Evolutionary conservation across 2,113 vertebrate genomes (phyloP).

Genomic region (Trogon surrucura): DNA sequence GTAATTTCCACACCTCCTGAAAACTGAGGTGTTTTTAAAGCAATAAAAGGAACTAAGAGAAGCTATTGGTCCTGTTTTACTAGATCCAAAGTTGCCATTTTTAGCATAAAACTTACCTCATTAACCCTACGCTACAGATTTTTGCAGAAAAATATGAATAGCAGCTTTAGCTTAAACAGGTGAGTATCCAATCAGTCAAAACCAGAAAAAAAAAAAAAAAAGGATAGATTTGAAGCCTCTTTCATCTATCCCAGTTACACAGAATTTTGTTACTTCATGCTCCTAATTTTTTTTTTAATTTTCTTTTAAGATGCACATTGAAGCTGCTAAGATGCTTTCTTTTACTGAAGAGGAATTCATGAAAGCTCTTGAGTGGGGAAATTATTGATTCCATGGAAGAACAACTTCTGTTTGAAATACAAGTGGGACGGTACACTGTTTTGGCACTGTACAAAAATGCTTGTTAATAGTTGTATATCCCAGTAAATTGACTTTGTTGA

Average conservation of each 20-base stretch:
- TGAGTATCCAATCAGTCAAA: background rate
- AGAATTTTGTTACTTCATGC: background rate
- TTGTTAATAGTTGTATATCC: background rate
- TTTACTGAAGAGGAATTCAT: slow-evolving; percentile 97
- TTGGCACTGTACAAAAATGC: background rate
- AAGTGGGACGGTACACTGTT: background rate
- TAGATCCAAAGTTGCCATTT: background rate
- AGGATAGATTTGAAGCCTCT: background rate
- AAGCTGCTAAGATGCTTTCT: slow-evolving; percentile 94
- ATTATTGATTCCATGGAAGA: slow-evolving; percentile 56
- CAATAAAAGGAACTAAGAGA: background rate
- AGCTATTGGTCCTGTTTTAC: background rate
- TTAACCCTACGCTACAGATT: background rate
- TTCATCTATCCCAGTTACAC: background rate
- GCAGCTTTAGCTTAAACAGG: background rate
- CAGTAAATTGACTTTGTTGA: background rate
- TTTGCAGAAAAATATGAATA: background rate
- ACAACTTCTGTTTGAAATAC: background rate
- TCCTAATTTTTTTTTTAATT: background rate
- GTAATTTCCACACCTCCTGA: background rate
- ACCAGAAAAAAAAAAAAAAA: too few species aligned
- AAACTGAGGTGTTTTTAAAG: background rate
- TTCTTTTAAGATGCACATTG: slow-evolving; percentile 89
- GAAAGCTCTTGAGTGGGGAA: slow-evolving; percentile 92
- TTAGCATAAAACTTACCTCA: background rate